Evolutionary conservation across 1,140 invertebrate species (phyloP), one percentile per base, ranked within the genome.

Genomic region (Musca domestica): DNA sequence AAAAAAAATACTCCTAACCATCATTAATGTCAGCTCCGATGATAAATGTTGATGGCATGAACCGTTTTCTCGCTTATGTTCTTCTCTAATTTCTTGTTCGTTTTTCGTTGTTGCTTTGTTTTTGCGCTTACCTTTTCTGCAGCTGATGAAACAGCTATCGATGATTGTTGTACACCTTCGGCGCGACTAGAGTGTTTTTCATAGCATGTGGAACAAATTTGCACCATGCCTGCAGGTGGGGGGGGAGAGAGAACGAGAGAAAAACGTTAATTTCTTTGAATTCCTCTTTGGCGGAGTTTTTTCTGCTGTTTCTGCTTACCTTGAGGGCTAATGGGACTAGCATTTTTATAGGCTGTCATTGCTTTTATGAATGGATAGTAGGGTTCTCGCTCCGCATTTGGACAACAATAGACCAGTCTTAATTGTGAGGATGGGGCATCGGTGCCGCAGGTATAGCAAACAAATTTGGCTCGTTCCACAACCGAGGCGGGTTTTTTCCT

Each of bases 371-470:
- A 94, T 1, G 94, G 92, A 84, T 92, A 96, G 82, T 91, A 95
- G 22, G 92, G 90, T 78, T 96, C 93, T 66, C 90, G 86, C 75
- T 93, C 92, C 1, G 90, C 87, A 84, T 95, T 94, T 46, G 89
- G 86, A 77, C 90, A 90, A 79, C 92, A 93, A 81, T 93, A 94
- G n/a, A 95, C 84, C 63, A 94, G 83, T 74, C 92, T 83, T 83
- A 93, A 83, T 85, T 89, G 86, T 78, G 89, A 89, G 19, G 89
- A 91, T 67, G 90, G 88, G 78, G 90, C 90, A 78, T 91, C 88
- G 69, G 89, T 85, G 23, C 91, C 91, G 84, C 94, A 96, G 54
- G 92, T 93, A 81, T 94, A 96, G 84, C 94, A 96, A 27, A 95
- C 89, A 81, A 95, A 95, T 67, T 88, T 91, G 14, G 91, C 89